phyloP scores from a whole-genome alignment of 2,797 vertebrate genomes.

The Serranus cabrilla region DNA sequence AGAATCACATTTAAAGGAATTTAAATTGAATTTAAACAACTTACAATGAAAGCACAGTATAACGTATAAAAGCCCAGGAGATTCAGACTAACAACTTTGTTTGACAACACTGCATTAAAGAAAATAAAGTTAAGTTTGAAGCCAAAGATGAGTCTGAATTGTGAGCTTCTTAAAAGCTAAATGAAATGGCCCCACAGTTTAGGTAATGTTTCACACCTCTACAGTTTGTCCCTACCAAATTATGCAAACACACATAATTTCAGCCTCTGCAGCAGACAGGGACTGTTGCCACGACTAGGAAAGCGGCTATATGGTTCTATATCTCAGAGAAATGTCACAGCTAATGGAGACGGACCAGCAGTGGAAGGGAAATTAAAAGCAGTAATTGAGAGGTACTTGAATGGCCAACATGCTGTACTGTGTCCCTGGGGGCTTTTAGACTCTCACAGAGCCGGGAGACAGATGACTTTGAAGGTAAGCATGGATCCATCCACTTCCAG shows the following conservation, averaged over 20 bases:
- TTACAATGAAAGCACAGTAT: not conserved
- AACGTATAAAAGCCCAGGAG: no score
- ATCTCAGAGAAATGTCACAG: slow-evolving; percentile 57
- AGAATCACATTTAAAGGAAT: not conserved
- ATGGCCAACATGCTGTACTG: slow-evolving; percentile 70
- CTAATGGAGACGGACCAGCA: slow-evolving; percentile 64
- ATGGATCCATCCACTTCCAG: slow-evolving; percentile 75
- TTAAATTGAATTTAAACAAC: not conserved
- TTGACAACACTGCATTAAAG: not conserved
- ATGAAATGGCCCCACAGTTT: not conserved
- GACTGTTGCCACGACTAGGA: not conserved
- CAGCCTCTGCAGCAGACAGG: slow-evolving; percentile 2
- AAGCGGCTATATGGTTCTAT: slow-evolving; percentile 38
- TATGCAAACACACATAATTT: slow-evolving; percentile 17
- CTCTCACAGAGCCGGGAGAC: slow-evolving; percentile 56
- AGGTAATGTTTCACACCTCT: not conserved
- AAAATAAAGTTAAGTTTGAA: not conserved
- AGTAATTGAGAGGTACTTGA: slow-evolving; percentile 75
- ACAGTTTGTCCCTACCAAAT: not conserved
- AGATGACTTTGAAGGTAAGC: slow-evolving; percentile 74
- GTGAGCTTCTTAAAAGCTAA: not conserved
- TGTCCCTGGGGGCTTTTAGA: slow-evolving; percentile 65
- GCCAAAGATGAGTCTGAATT: not conserved
- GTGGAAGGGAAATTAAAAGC: slow-evolving; percentile 69
- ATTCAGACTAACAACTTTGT: no score